These are phyloP conservation scores for Romanogobio albipinnatus DNA, from an alignment of 2,113 vertebrate genomes.

Conservation along the genomic window DNA sequence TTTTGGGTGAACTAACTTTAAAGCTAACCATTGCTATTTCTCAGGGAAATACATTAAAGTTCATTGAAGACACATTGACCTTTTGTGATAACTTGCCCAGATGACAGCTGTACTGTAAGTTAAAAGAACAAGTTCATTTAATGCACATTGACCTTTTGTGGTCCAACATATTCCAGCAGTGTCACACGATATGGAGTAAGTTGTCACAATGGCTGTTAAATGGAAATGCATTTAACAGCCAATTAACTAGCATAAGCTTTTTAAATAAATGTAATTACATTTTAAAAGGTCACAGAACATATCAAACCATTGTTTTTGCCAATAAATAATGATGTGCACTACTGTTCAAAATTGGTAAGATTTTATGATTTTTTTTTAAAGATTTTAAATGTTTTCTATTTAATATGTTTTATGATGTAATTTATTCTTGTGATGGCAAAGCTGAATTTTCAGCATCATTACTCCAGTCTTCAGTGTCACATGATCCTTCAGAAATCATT, in stretches of 20 bases:
- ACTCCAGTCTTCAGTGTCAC: neutral
- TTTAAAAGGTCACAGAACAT: neutral
- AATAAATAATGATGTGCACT: neutral
- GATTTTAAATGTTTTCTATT: no score
- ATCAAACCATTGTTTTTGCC: neutral
- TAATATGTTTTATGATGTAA: neutral
- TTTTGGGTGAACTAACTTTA: no score
- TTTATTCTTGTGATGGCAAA: neutral
- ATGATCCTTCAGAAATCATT: neutral
- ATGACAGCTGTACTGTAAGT: neutral
- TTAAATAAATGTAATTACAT: neutral
- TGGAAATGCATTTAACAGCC: neutral
- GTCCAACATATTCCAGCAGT: neutral
- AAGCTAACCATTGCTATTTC: neutral
- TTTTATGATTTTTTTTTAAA: no score
- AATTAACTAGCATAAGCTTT: neutral
- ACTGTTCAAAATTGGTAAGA: neutral
- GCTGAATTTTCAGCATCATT: neutral
- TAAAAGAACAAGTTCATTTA: neutral
- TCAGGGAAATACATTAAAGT: neutral
- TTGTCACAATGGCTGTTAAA: neutral
- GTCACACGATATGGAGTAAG: neutral
- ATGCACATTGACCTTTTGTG: neutral
- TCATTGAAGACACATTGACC: neutral
- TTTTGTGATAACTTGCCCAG: neutral